Percentiles rank a stretch among this genome's conserved stretches.
Conservation (phyloP, 2,797 vertebrate species). For the Crocidura indochinensis region DNA sequence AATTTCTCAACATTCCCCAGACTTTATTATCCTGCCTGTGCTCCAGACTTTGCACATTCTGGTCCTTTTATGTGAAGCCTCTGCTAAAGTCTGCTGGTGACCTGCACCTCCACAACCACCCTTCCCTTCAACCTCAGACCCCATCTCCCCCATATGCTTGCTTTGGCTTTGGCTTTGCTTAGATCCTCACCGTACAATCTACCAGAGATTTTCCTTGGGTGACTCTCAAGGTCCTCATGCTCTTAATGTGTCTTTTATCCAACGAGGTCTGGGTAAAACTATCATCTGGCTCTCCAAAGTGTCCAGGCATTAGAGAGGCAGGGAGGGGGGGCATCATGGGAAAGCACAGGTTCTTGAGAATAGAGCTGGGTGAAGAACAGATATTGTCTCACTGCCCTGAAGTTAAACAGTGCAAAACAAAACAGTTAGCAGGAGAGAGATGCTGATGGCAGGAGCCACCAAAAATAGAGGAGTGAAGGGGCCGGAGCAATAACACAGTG, state of each 20-base stretch:
- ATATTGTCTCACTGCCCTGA: constrained; percentile 25
- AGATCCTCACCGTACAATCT: constrained; percentile 64
- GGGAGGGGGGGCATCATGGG: neutral
- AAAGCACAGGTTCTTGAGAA: constrained; percentile 8
- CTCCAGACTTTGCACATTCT: constrained; percentile 37
- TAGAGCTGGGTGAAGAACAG: constrained; percentile 9
- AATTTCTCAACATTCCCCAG: neutral
- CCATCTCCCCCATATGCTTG: constrained; percentile 68
- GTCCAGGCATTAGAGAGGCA: constrained; percentile 22
- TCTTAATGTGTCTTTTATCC: constrained; percentile 59
- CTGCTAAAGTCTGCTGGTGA: constrained; percentile 47
- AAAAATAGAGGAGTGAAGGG: no score
- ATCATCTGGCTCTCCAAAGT: constrained; percentile 57
- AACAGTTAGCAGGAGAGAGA: constrained; percentile 18
- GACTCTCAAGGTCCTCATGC: constrained; percentile 26
- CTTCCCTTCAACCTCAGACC: constrained; percentile 27
- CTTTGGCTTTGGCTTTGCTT: constrained; percentile 76
- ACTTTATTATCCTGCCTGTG: neutral
- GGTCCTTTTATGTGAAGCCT: constrained; percentile 26
- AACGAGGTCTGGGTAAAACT: constrained; percentile 30
- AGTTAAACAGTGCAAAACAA: constrained; percentile 6
- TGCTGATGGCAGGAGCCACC: neutral
- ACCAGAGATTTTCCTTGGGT: constrained; percentile 14
- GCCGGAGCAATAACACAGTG: no score
- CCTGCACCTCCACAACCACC: neutral